Base-by-base conservation (phyloP, 2,797 vertebrate genomes). In the Danio kyathit region DNA sequence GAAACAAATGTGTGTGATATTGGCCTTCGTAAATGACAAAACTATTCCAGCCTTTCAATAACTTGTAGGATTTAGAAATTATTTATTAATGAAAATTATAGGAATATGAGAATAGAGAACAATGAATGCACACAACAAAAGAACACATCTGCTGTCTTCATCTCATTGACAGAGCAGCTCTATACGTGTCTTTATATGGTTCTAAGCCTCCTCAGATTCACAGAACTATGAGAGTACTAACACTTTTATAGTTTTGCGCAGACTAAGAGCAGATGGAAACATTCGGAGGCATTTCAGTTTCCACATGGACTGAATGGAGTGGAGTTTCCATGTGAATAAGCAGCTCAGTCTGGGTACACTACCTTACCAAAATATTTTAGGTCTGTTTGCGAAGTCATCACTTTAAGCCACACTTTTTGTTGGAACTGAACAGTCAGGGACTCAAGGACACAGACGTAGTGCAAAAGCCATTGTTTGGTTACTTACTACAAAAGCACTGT, bases 271-370 rank as follows among this genome's bases (percentile, higher is more conserved):
- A 85, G 60, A 57, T 61, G 59, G 73, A 82, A 80, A 74, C 52
- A 71, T 60, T 71, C 9, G 9, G 11, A 73, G 38, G 75, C 46
- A 43, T 79, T 81, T 71, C 44, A 79, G 48, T 79, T 59, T 74
- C 7, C 57, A 77, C 57, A 61, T 66, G 76, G 48, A 65, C 63
- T 6, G 67, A 65, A 49, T 40, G 21, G 76, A 57, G 46, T 44
- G 29, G 71, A 76, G 46, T 83, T 87, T 87, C 79, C 81, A 70
- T 21, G 48, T 46, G 79, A 57, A 66, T 74, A 64, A 82, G 79
- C 66, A 61, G 48, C 48, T 67, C 16, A 48, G 61, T 83, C 44
- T 61, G 13, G 14, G 73, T 74, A 79, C 57, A 49, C 57, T 59
- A 69, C 59, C 40, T 78, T 76, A 38, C 49, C 9, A 60, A 70